Percentiles rank a stretch among this genome's conserved stretches.
Evolutionary conservation across 2,888 invertebrate genomes (phyloP).

Genomic region (Noctua janthe): DNA sequence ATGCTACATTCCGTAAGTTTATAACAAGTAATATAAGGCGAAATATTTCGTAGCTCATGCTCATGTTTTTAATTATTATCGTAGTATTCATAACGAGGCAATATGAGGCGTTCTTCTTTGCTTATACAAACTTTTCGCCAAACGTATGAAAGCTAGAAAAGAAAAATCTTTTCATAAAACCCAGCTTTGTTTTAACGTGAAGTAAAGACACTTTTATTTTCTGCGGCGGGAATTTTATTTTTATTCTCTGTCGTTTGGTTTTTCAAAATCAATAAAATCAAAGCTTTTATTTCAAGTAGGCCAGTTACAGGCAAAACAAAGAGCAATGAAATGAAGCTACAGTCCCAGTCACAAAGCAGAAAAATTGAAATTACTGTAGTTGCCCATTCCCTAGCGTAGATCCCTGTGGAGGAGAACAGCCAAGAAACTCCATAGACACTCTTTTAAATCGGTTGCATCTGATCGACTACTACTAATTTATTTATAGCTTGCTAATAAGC

Average conservation of each 20-base stretch:
- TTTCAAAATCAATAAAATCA: no score
- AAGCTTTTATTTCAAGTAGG: no score
- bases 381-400: no score
- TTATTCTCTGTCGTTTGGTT: not conserved
- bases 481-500: not conserved
- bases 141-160: not conserved
- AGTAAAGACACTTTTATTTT: constrained; percentile 25
- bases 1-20: not conserved
- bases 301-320: no score
- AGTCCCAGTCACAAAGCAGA: no score
- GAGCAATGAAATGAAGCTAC: no score
- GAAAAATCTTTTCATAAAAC: not conserved
- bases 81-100: not conserved
- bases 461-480: constrained; percentile 5
- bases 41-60: not conserved
- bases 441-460: no score
- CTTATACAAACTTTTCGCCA: not conserved
- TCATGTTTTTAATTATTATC: constrained; percentile 1
- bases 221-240: not conserved
- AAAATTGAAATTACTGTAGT: no score
- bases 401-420: no score
- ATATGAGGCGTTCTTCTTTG: not conserved
- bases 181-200: not conserved
- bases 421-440: no score
- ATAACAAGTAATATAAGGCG: not conserved